Base-by-base conservation (phyloP, 2,888 invertebrate genomes). In the Pseudanteris insignis region DNA sequence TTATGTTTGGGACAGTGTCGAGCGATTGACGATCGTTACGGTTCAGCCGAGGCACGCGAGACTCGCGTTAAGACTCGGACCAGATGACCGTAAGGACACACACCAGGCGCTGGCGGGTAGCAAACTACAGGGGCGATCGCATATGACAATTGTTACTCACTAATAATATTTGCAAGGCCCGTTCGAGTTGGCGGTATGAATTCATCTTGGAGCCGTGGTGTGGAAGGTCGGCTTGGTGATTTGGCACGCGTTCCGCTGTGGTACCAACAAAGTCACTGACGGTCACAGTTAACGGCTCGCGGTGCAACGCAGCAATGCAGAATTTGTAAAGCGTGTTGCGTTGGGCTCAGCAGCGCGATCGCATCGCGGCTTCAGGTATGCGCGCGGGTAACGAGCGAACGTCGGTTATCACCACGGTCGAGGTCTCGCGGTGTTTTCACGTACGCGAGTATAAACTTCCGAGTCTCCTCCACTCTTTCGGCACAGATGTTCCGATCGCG, bases 401-500 rank as follows among this genome's bases (percentile, higher is more conserved):
- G 38, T 37, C 36, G 44, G 32, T 59, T 43, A 47, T 65, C 58
- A 43, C 50, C 47, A 41, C 44, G 55, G 37, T 53, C 48, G 50
- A 46, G 57, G 37, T n/a, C 43, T 26, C 37, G 46, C 41, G 40
- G 38, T 25, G 26, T 21, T 58, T 29, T 29, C 36, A 33, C 32
- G 41, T 28, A 46, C 12, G 41, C 25, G 48, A n/a, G 33, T 38
- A 41, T 13, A 44, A 53, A 50, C 54, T 58, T 50, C 58, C 44
- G 58, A 48, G 48, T 50, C 48, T 48, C 51, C 58, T 34, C 40
- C 62, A 40, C 66, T 51, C 38, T 38, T 57, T 43, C 57, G 15
- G 34, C 48, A 44, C 63, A 66, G 64, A 62, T 66, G 64, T 62
- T 51, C 33, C 44, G n/a, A n/a, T n/a, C n/a, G 40, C 51, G 60